These are phyloP conservation scores for Clanis bilineata DNA, from an alignment of 2,888 invertebrate species.

Conservation along the genomic window DNA sequence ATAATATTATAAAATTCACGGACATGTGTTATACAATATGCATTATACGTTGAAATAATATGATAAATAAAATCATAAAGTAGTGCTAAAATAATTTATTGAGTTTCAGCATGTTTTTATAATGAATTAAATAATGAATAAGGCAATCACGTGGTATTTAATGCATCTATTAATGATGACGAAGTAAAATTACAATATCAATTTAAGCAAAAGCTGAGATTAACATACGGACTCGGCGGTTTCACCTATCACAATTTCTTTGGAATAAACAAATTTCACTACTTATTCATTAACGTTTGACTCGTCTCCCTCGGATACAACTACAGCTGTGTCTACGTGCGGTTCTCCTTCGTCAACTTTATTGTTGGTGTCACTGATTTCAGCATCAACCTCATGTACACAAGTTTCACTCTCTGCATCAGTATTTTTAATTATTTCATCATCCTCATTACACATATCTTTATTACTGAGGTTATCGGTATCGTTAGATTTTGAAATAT, in stretches of 20 bases:
- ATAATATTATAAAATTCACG: not conserved
- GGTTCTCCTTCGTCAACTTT: slow-evolving; percentile 34
- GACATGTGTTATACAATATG: not conserved
- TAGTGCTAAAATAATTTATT: slow-evolving; percentile 79
- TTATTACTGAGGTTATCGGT: slow-evolving; percentile 24
- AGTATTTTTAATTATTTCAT: slow-evolving; percentile 35
- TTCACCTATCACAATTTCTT: slow-evolving; percentile 76
- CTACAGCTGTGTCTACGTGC: slow-evolving; percentile 37
- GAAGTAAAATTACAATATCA: slow-evolving; percentile 66
- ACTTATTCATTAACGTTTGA: slow-evolving; percentile 40
- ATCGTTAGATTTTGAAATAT: slow-evolving; percentile 36
- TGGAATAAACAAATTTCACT: slow-evolving; percentile 64
- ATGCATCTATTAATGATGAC: slow-evolving; percentile 70
- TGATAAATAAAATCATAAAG: slow-evolving; percentile 36
- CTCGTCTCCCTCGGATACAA: slow-evolving; percentile 36
- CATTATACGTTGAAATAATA: not conserved
- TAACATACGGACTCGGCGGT: slow-evolving; percentile 67
- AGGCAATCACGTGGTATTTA: slow-evolving; percentile 79
- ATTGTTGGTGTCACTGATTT: not conserved
- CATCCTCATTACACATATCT: slow-evolving; percentile 35
- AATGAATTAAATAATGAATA: slow-evolving; percentile 75
- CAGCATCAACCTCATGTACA: not conserved
- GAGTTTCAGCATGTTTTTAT: slow-evolving; percentile 69
- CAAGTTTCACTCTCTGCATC: not conserved
- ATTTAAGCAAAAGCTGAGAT: slow-evolving; percentile 76